These are phyloP conservation scores for Limnodromus scolopaceus DNA, from an alignment of 2,797 vertebrate genomes.

Conservation along the genomic window DNA sequence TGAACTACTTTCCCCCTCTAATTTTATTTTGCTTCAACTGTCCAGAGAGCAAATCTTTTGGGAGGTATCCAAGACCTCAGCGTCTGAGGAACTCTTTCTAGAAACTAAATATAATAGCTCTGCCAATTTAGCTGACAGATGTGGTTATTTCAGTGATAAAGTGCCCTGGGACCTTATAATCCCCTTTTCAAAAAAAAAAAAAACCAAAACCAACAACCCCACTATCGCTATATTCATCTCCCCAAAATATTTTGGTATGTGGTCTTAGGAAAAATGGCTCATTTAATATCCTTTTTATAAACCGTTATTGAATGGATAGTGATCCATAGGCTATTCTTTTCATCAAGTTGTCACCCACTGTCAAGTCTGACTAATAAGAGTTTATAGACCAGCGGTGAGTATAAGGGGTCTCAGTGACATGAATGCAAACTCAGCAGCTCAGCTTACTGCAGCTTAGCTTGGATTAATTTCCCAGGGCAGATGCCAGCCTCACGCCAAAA, in stretches of 20 bases:
- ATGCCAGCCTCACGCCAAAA: not conserved
- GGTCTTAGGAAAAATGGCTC: not conserved
- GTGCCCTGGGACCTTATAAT: not conserved
- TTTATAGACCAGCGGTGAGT: not conserved
- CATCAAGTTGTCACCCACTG: slow-evolving; percentile 12
- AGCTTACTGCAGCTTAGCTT: slow-evolving; percentile 15
- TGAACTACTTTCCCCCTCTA: not conserved
- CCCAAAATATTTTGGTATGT: not conserved
- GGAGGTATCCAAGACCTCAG: slow-evolving; percentile 34
- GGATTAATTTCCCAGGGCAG: slow-evolving; percentile 43
- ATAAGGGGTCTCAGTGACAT: not conserved
- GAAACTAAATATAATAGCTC: slow-evolving; percentile 21
- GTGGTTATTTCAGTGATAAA: slow-evolving; percentile 43
- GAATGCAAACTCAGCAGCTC: slow-evolving; percentile 43
- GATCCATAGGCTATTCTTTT: slow-evolving; percentile 1
- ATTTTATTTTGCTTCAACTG: not conserved
- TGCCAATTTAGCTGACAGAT: slow-evolving; percentile 39
- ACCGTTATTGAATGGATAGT: not conserved
- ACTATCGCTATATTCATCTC: not conserved
- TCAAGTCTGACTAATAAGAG: slow-evolving; percentile 8
- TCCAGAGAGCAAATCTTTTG: slow-evolving; percentile 42
- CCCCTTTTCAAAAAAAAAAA: not conserved
- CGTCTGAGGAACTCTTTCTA: not conserved
- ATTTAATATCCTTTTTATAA: not conserved
- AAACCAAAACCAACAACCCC: no score